Percentiles rank a stretch among this genome's conserved stretches.
Evolutionary conservation across 2,888 invertebrate genomes (phyloP).

Genomic region (Phengaris arion): DNA sequence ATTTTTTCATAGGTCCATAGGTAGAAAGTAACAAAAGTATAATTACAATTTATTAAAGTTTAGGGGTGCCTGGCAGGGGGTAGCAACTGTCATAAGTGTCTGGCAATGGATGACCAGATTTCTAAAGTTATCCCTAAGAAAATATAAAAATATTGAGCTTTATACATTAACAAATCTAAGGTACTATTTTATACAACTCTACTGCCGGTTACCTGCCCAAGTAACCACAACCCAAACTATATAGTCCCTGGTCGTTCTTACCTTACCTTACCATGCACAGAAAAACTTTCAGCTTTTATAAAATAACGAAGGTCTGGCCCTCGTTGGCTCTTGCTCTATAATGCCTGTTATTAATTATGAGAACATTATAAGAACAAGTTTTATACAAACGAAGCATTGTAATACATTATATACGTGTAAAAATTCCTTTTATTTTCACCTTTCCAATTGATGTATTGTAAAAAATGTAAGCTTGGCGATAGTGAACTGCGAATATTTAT

Average conservation of each 20-base stretch:
- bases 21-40: not conserved
- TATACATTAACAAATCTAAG: not conserved
- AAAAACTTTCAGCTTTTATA: no score
- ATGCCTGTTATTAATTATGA: not conserved
- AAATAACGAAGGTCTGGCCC: no score
- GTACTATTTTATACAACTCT: not conserved
- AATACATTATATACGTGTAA: constrained; percentile 8
- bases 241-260: not conserved
- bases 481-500: no score
- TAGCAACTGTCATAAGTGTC: no score
- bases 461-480: no score
- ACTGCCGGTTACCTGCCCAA: not conserved
- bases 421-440: not conserved
- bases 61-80: no score
- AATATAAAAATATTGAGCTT: not conserved
- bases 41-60: not conserved
- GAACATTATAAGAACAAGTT: not conserved
- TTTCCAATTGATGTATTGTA: not conserved
- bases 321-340: not conserved
- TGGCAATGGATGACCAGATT: no score
- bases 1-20: not conserved
- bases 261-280: no score
- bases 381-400: not conserved
- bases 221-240: no score
- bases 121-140: not conserved